These are phyloP conservation scores for Drosophila tripunctata DNA, from an alignment of 2,888 invertebrate species.

Conservation along the genomic window DNA sequence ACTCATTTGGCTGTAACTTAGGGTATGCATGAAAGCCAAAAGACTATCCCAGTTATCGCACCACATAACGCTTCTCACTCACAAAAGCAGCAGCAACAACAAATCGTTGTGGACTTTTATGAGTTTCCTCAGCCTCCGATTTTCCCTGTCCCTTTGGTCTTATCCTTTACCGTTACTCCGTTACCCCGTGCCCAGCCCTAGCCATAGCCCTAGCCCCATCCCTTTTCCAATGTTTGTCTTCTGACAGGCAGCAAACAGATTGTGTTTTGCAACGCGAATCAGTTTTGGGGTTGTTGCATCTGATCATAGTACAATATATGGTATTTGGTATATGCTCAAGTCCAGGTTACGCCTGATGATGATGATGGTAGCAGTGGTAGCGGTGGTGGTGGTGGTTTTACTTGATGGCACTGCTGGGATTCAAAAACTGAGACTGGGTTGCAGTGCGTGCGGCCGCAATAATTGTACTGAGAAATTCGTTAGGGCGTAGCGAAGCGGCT, in stretches of 20 bases:
- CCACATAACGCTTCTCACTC: constrained; percentile 55
- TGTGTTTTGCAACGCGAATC: constrained; percentile 55
- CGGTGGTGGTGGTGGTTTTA: not conserved
- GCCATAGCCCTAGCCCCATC: not conserved
- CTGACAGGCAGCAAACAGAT: constrained; percentile 77
- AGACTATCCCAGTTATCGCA: constrained; percentile 49
- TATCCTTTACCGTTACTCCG: not conserved
- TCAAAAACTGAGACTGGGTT: not conserved
- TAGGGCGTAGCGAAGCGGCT: constrained; percentile 63
- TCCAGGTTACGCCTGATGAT: constrained; percentile 24
- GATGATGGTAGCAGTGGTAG: constrained; percentile 14
- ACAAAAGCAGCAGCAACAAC: constrained; percentile 53
- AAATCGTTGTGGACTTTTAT: constrained; percentile 76
- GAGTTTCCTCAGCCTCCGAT: constrained; percentile 57
- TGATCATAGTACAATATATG: constrained; percentile 34
- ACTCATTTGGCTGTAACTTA: constrained; percentile 7
- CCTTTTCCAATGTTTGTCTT: constrained; percentile 59
- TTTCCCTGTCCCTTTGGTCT: not conserved
- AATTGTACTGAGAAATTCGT: constrained; percentile 45
- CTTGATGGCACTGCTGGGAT: constrained; percentile 8
- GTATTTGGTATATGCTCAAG: not conserved
- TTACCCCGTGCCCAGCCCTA: constrained; percentile 4
- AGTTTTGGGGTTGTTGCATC: constrained; percentile 47
- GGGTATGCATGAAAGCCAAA: constrained; percentile 40
- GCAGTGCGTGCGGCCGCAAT: constrained; percentile 66